phyloP scores from a whole-genome alignment of 2,888 invertebrate genomes.

The Serrognathus titanus region DNA sequence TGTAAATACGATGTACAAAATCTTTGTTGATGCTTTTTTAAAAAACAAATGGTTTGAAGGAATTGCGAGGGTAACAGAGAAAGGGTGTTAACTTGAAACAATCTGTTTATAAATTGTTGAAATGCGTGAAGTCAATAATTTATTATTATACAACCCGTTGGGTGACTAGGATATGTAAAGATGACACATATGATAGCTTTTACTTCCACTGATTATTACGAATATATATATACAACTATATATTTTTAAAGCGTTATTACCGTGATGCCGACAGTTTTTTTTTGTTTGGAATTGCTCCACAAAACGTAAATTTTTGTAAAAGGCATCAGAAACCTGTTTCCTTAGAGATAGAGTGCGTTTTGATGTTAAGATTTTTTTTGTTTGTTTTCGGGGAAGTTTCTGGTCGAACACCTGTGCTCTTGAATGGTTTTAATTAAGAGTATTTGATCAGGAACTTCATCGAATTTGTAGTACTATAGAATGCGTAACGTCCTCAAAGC shows the following conservation, averaged over 20 bases:
- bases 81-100: neutral
- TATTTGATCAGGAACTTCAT: too few species aligned
- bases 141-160: conserved; percentile 20
- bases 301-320: too few species aligned
- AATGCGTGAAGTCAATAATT: conserved; percentile 18
- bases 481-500: too few species aligned
- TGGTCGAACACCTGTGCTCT: too few species aligned
- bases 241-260: conserved; percentile 12
- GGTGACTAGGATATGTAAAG: conserved; percentile 14
- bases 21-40: neutral
- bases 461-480: too few species aligned
- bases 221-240: conserved; percentile 16
- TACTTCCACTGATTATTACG: conserved; percentile 44
- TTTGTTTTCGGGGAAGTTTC: too few species aligned
- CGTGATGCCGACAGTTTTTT: neutral
- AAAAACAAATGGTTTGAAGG: neutral
- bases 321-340: too few species aligned
- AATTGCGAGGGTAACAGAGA: neutral
- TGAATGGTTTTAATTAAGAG: too few species aligned
- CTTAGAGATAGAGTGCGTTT: too few species aligned
- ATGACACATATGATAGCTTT: conserved; percentile 37
- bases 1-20: neutral
- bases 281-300: neutral
- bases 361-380: too few species aligned
- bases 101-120: conserved; percentile 17